Evolutionary conservation across 2,113 vertebrate genomes (phyloP), one percentile per base, ranked within the genome.

Genomic region (Pomatostomus ruficeps): DNA sequence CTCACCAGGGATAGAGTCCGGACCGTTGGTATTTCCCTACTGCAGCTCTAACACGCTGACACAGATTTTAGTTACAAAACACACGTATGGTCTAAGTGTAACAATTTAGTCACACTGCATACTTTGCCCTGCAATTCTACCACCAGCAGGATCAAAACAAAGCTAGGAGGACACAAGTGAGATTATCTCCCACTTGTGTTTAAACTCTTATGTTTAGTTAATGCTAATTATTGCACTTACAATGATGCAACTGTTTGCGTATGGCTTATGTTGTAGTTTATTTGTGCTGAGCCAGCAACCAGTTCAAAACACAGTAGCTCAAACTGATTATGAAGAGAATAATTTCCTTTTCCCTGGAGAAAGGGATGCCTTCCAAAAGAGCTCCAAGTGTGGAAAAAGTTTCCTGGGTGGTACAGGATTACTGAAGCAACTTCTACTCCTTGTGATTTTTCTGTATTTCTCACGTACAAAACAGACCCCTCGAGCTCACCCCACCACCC

Each of bases 21-120:
- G 63, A 36, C 17, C 14, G 12, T 6, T 43, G 0, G 0, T 29
- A 62, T 54, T 52, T 68, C n/a, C 5, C 0, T 14, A 33, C 7
- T 19, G 22, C 2, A 72, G 14, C 31, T 51, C 25, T 28, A 78
- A 43, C 6, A 45, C 10, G 25, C 17, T 9, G 28, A 67, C 13
- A 31, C 2, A 4, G 36, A 36, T 20, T 79, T 70, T 22, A 75
- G 42, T 52, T 70, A 21, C 33, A 59, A 67, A 75, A 16, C 10
- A 46, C 46, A 48, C 31, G n/a, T n/a, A 63, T 0, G 7, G n/a
- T n/a, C 2, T 7, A 59, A 83, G 19, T 38, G 25, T 11, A 78
- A 49, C 11, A 12, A 74, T 22, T 80, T 18, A 67, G 31, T 73
- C 76, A 84, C 18, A 55, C 28, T 6, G 36, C n/a, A 36, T 13